Percentiles rank a stretch among this genome's conserved stretches.
Conservation (phyloP, 2,113 vertebrate genomes). For the Scartelaos histophorus region DNA sequence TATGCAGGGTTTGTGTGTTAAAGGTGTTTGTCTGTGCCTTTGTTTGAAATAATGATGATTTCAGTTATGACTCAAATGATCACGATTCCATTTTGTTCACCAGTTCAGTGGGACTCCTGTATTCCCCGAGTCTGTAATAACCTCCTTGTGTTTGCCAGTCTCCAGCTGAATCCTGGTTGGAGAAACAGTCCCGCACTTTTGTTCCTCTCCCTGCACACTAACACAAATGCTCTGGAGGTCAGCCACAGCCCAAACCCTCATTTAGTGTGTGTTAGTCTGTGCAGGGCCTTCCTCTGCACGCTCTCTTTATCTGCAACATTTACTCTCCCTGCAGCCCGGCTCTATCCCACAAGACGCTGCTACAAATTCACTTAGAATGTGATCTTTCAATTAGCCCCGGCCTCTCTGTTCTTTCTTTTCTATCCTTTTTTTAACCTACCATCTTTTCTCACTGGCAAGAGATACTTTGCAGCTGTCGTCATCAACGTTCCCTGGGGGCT, state of each 20-base stretch:
- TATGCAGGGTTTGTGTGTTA: too few species aligned
- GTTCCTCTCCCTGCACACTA: constrained; percentile 3
- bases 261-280: constrained; percentile 2
- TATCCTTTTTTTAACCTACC: constrained; percentile 2
- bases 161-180: constrained; percentile 24
- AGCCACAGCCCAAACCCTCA: constrained; percentile 4
- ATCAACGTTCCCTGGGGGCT: too few species aligned
- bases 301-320: constrained; percentile 25
- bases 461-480: too few species aligned
- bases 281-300: background rate
- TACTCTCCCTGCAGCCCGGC: background rate
- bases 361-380: constrained; percentile 27
- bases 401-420: constrained; percentile 22
- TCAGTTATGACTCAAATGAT: too few species aligned
- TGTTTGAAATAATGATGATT: too few species aligned
- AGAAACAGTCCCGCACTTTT: constrained; percentile 8
- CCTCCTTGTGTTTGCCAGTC: background rate
- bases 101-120: too few species aligned
- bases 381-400: constrained; percentile 42
- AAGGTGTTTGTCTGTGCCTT: too few species aligned
- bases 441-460: too few species aligned
- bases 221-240: background rate
- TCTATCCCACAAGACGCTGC: constrained; percentile 17
- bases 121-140: background rate
- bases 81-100: too few species aligned